A percentile compares a stretch with the other conserved stretches of the same genome.
These are phyloP conservation scores for Callipepla californica DNA, from an alignment of 2,113 vertebrate genomes.

Conservation along the genomic window DNA sequence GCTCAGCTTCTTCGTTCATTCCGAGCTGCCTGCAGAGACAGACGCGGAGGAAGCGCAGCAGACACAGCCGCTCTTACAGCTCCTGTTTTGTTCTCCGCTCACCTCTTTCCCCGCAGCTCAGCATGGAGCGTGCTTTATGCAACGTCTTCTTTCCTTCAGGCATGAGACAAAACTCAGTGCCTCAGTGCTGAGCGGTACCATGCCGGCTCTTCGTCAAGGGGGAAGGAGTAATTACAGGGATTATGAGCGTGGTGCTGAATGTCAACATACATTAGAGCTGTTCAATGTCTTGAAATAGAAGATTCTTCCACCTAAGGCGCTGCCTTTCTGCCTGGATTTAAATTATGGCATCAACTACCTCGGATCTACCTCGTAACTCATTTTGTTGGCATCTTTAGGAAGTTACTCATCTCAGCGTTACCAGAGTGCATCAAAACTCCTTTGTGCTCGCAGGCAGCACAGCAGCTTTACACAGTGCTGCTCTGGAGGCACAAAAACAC, in stretches of 20 bases:
- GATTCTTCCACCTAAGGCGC: background rate
- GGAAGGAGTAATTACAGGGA: conserved; percentile 51
- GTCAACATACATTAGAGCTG: conserved; percentile 11
- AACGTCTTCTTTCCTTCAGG: background rate
- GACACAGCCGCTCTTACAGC: background rate
- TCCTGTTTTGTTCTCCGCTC: background rate
- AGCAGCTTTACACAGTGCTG: background rate
- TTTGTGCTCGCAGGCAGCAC: background rate
- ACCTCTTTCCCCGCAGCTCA: conserved; percentile 10
- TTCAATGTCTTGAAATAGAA: background rate
- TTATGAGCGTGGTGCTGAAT: background rate
- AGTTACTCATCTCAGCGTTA: conserved; percentile 18
- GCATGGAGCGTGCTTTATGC: conserved; percentile 32
- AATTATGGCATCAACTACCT: background rate
- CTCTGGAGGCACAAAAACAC: background rate
- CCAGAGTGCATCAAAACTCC: background rate
- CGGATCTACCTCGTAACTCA: background rate
- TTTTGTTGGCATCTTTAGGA: background rate
- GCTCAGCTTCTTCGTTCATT: background rate
- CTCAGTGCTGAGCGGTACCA: background rate
- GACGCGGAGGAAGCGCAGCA: background rate
- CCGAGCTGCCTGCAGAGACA: background rate
- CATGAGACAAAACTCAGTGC: conserved; percentile 13
- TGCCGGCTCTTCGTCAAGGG: conserved; percentile 2
- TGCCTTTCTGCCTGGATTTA: conserved; percentile 26